A percentile compares a stretch with the other conserved stretches of the same genome.
Evolutionary conservation across 2,797 vertebrate species (phyloP).

Genomic region (Coilia nasus): DNA sequence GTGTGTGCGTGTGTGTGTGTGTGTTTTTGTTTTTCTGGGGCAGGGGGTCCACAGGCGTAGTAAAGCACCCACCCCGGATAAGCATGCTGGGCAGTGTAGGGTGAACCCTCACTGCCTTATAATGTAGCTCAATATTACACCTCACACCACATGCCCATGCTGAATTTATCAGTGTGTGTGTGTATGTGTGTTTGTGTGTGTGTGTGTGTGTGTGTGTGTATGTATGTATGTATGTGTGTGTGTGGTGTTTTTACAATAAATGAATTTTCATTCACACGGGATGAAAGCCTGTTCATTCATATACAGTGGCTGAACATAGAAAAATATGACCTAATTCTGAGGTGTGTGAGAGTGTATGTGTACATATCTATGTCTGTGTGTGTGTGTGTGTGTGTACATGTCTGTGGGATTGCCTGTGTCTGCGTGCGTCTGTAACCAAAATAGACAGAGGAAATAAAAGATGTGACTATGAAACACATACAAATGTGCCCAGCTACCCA

Average conservation of each 20-base stretch:
- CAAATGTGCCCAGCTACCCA: neutral
- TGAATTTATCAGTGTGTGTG: neutral
- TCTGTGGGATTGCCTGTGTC: neutral
- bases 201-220: neutral
- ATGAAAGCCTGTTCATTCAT: neutral
- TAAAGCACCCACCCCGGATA: neutral
- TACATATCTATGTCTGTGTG: neutral
- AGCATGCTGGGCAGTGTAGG: neutral
- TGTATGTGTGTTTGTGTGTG: neutral
- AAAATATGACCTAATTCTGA: neutral
- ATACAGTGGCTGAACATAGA: neutral
- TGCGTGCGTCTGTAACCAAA: neutral
- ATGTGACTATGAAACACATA: neutral
- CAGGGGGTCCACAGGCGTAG: neutral
- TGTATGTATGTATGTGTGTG: neutral
- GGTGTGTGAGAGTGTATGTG: neutral
- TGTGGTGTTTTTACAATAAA: neutral
- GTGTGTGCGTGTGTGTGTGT: neutral
- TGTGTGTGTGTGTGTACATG: neutral
- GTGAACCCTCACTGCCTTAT: neutral
- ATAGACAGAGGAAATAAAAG: neutral
- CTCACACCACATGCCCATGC: neutral
- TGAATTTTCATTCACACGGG: neutral
- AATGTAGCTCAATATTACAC: neutral
- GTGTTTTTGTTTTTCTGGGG: neutral